Evolutionary conservation across 2,888 invertebrate species (phyloP).

Genomic region (Tipula vernalis): DNA sequence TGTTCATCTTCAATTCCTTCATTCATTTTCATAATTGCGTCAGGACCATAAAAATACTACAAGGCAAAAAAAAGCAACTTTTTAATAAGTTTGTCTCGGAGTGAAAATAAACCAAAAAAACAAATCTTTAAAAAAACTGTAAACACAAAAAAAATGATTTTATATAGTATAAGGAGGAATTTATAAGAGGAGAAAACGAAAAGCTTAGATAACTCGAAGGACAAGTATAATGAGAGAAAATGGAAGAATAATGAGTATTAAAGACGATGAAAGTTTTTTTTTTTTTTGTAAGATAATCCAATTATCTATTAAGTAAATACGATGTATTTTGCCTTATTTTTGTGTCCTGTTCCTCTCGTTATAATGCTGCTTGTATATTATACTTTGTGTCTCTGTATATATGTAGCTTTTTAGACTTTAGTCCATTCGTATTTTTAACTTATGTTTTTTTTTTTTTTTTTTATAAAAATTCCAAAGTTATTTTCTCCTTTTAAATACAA

Average conservation of each 20-base stretch:
- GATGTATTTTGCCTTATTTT: background rate
- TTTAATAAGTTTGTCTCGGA: background rate
- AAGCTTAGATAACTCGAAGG: background rate
- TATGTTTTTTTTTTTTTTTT: background rate
- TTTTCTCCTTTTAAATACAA: background rate
- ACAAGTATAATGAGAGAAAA: background rate
- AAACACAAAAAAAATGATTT: background rate
- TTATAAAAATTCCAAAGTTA: background rate
- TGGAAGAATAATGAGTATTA: background rate
- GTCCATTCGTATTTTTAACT: background rate
- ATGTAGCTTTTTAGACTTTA: background rate
- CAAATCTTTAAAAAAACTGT: background rate
- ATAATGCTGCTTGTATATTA: background rate
- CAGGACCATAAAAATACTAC: background rate
- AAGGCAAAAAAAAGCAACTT: background rate
- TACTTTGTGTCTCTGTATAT: background rate
- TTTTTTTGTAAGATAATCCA: background rate
- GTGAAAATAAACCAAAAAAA: background rate
- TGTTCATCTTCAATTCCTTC: background rate
- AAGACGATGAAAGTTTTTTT: background rate
- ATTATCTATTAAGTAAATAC: background rate
- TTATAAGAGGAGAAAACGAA: background rate
- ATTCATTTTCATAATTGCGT: background rate
- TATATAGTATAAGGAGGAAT: background rate
- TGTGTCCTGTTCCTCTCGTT: background rate